Percentiles rank a stretch among this genome's conserved stretches.
Conservation (phyloP, 2,888 invertebrate species). For the Stenolophus ochropezus region DNA sequence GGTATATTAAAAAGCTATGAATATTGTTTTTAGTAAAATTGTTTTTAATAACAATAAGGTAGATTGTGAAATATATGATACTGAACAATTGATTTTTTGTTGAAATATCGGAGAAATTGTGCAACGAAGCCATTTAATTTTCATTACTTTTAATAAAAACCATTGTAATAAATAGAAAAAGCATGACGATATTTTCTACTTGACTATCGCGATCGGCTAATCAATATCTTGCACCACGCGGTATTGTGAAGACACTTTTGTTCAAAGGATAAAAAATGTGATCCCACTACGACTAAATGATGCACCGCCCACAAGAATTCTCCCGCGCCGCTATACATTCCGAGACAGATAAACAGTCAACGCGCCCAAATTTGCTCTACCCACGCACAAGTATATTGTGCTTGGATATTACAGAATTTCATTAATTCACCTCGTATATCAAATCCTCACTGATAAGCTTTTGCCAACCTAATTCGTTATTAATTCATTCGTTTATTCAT, state of each 20-base stretch:
- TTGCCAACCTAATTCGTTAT: no score
- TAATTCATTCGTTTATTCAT: no score
- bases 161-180: no score
- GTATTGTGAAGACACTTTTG: neutral
- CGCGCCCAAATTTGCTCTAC: neutral
- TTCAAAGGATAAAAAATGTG: neutral
- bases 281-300: slow-evolving; percentile 9
- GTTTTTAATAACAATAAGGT: no score
- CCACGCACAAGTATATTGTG: neutral
- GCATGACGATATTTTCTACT: neutral
- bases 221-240: neutral
- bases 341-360: neutral
- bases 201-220: neutral
- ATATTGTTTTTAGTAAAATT: no score
- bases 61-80: no score
- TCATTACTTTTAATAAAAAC: no score
- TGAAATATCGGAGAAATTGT: no score
- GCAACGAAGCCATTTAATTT: no score
- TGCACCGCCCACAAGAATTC: neutral
- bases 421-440: neutral
- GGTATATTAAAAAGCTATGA: no score
- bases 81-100: no score
- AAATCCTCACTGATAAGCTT: neutral
- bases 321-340: neutral
- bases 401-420: neutral